Conservation (phyloP, 2,888 invertebrate genomes). For the Poecilobothrus nobilitatus region DNA sequence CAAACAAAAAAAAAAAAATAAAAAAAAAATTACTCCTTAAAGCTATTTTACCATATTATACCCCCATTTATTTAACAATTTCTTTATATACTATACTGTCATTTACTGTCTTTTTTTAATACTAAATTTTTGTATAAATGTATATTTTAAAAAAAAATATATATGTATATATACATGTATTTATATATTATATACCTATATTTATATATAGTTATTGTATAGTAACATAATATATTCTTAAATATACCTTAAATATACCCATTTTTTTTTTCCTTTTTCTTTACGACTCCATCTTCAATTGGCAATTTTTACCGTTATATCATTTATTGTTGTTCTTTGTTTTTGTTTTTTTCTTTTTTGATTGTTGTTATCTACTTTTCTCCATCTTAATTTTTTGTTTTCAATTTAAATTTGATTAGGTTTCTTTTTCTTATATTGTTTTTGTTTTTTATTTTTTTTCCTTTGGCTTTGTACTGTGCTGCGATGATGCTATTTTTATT, state of each 20-base stretch:
- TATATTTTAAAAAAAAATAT: too few relatives aligned
- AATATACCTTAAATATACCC: constrained; percentile 1
- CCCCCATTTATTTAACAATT: constrained; percentile 3
- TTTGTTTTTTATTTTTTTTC: neutral
- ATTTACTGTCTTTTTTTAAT: neutral
- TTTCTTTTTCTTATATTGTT: neutral
- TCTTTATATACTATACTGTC: neutral
- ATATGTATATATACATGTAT: too few relatives aligned
- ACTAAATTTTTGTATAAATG: too few relatives aligned
- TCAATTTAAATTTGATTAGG: constrained; percentile 12
- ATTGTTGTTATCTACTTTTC: constrained; percentile 6
- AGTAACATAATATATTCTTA: neutral
- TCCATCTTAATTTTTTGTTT: constrained; percentile 9
- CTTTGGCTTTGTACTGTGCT: neutral
- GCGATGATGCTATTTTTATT: neutral
- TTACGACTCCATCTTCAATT: neutral
- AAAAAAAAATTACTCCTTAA: neutral
- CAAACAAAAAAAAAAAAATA: neutral
- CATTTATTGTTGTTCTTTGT: neutral
- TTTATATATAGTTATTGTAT: too few relatives aligned
- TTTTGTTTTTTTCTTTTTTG: neutral
- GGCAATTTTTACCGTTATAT: neutral
- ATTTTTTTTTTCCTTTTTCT: neutral
- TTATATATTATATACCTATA: too few relatives aligned
- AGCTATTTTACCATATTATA: neutral